phyloP scores from a whole-genome alignment of 2,797 vertebrate genomes.

The Petrocephalus sullivani region DNA sequence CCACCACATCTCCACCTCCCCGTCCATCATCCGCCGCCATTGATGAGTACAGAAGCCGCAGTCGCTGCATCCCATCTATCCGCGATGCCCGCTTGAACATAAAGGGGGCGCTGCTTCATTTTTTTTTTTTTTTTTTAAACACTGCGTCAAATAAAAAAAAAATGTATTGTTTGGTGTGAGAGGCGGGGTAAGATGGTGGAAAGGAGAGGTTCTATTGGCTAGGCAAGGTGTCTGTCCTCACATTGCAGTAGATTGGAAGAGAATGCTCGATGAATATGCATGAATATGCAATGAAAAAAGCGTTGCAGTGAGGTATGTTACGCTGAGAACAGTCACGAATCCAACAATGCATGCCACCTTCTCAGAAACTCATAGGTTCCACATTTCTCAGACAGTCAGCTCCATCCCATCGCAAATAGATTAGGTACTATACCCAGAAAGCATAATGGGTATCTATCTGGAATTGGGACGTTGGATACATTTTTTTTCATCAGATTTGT shows the following conservation, averaged over 20 bases:
- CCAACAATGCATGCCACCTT: slow-evolving; percentile 50
- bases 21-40: slow-evolving; percentile 40
- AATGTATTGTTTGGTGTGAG: slow-evolving; percentile 50
- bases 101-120: slow-evolving; percentile 41
- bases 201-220: slow-evolving; percentile 52
- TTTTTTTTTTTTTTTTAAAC: slow-evolving; percentile 44
- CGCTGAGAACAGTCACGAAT: slow-evolving; percentile 40
- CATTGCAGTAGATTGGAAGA: slow-evolving; percentile 51
- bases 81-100: slow-evolving; percentile 35
- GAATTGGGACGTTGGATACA: neutral
- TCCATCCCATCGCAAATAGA: slow-evolving; percentile 1
- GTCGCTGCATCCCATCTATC: slow-evolving; percentile 47
- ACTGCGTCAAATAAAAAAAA: slow-evolving; percentile 65
- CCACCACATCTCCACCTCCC: slow-evolving; percentile 28
- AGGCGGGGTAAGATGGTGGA: slow-evolving; percentile 44
- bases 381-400: slow-evolving; percentile 14
- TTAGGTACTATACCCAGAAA: neutral
- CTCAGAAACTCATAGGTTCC: neutral
- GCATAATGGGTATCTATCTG: slow-evolving; percentile 8
- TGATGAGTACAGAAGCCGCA: slow-evolving; percentile 45
- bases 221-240: slow-evolving; percentile 42
- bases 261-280: slow-evolving; percentile 62
- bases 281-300: slow-evolving; percentile 58
- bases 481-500: neutral
- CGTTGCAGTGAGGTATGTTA: slow-evolving; percentile 44